Evolutionary conservation across 2,797 vertebrate species (phyloP), one percentile per base, ranked within the genome.

Genomic region (Coracias cyanogaster): DNA sequence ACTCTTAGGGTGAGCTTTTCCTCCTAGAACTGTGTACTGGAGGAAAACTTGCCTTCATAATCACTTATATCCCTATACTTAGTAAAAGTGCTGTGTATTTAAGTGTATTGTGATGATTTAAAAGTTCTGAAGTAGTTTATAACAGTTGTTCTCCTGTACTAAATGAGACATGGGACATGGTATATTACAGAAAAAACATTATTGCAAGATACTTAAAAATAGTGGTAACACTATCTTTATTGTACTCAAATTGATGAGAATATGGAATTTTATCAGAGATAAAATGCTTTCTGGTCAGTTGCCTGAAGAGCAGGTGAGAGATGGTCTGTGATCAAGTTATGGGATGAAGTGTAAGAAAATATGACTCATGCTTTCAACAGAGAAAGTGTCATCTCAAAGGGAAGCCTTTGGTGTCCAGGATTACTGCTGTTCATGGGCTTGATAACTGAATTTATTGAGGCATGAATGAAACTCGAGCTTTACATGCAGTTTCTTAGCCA

Each of bases 151-250:
- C 7, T 80, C 10, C 12, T 37, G 5, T 49, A 26, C 6, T 18
- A 37, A 78, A 33, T 0, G 3, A 43, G 21, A 39, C 4, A 11
- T 26, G 31, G 6, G 16, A 35, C 3, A 5, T 5, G 12, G 2
- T 12, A 5, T 39, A 5, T 6, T 55, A 13, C 10, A 20, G 61
- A 48, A 33, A 6, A 7, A 24, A 12, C 7, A 12, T 43, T 43
- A 24, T 15, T 35, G 12, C 24, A 35, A 16, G 2, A 9, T 15
- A 6, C 5, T 67, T 70, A 8, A 26, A 76, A 86, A 12, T 19
- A 18, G 6, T 6, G 1, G 2, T 22, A 43, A 14, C 3, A 7
- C 2, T 4, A 12, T 21, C 54, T 6, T 37, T 29, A 2, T 19
- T 45, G 1, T 15, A 3, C n/a, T 69, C 35, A 49, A 7, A 7